Percentiles rank a stretch among this genome's conserved stretches.
These are phyloP conservation scores for Sesamia inferens DNA, from an alignment of 2,888 invertebrate species.

Conservation along the genomic window DNA sequence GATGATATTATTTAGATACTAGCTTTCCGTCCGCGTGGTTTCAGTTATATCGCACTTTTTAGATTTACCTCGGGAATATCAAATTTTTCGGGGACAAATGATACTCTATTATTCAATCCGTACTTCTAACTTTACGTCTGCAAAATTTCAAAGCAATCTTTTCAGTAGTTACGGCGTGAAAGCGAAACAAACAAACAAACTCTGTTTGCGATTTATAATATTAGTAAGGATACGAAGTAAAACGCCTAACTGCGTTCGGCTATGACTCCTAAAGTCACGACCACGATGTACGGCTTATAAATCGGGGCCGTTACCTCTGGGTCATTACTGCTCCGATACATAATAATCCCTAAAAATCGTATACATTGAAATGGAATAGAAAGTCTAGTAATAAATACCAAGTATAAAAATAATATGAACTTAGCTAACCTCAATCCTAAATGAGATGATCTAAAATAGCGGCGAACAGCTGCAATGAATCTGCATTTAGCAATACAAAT, in stretches of 20 bases:
- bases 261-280: too few species aligned
- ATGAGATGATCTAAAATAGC: conserved; percentile 9
- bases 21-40: too few species aligned
- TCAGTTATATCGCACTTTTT: too few species aligned
- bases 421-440: conserved; percentile 1
- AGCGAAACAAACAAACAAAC: too few species aligned
- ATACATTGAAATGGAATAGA: neutral
- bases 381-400: neutral
- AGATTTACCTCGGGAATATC: too few species aligned
- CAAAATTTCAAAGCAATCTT: too few species aligned
- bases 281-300: neutral
- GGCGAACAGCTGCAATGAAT: conserved; percentile 13
- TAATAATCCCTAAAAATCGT: neutral
- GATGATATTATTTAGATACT: neutral
- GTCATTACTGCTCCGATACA: neutral
- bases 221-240: neutral
- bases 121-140: too few species aligned
- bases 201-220: too few species aligned
- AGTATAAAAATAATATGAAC: neutral
- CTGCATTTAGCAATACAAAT: conserved; percentile 10
- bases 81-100: too few species aligned
- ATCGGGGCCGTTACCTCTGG: neutral
- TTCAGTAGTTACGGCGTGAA: too few species aligned
- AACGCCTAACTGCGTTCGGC: neutral
- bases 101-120: too few species aligned